Evolutionary conservation across 1,140 invertebrate species (phyloP), one percentile per base, ranked within the genome.

Genomic region (Cecropterus lyciades): DNA sequence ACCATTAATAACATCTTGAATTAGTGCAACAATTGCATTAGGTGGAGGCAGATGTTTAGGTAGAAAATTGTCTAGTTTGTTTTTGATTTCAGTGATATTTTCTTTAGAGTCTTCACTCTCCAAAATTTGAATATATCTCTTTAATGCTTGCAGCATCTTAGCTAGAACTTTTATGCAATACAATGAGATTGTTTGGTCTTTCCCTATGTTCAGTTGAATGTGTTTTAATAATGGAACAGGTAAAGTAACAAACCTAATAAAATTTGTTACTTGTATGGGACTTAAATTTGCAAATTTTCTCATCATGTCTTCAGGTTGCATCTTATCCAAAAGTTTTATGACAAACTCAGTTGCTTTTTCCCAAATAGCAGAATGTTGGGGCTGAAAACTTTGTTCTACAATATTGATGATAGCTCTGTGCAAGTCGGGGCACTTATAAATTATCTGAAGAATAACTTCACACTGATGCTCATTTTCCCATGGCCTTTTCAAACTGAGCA

Each of bases 391-490:
- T 33, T 93, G 88, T 72, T 95, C 94, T 2, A 95, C 77, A 24
- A 91, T 87, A 59, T 37, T 87, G 45, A 96, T 93, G 4, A 96
- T 92, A 33, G 93, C 92, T 84, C 94, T 93, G 9, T 95, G 93
- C 48, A 97, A 91, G 82, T 97, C 96, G 1, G 96, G 96, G 85
- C 96, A 96, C 27, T 94, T 93, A 37, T 84, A 82, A 52, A 96
- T 82, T 43, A 96, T 95, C 78, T 95, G 90, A 4, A 95, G 77
- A 13, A 97, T 88, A n/a, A 96, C 84, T 56, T 96, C 93, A 49
- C 92, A 88, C 49, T 95, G 94, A 73, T 93, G 89, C 11, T 94
- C 89, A 87, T 95, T 93, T 69, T 95, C 94, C 94, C 95, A 95
- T 4, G 95, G 94, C 56, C 93, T 90, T 75, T 95, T 94, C 42